Evolutionary conservation across 2,797 vertebrate species (phyloP), one percentile per base, ranked within the genome.

Genomic region (Thamnophis elegans): DNA sequence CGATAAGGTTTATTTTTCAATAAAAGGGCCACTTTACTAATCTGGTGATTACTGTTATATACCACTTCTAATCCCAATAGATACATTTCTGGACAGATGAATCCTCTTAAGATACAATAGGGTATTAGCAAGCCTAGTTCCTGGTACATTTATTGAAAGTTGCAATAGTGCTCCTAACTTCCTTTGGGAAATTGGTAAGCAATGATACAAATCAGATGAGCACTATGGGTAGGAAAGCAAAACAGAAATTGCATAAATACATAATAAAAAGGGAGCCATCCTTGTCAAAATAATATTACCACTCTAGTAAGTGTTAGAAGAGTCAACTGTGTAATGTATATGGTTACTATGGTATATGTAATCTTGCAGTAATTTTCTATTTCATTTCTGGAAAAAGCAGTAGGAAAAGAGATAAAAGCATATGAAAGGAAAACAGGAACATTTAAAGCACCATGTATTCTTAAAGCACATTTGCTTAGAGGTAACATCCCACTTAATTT

Each of bases 1-100:
- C 65, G 68, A 89, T 62, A 56, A 47, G 62, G 36, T 88, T 87
- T 82, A 55, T 55, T 89, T 92, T 93, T n/a, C 26, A 92, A 88
- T 90, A n/a, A 58, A 93, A 25, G 20, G 2, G 36, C 1, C 8
- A 18, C 10, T 95, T 94, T 92, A 42, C 88, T 85, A 65, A 92
- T 6, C 6, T 89, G 85, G 60, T 32, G 82, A 60, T 13, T 60
- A 14, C 1, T 93, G 58, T 78, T 88, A 5, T 58, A 58, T 59
- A 36, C 36, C 88, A 87, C 11, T 16, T 87, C 28, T 65, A 18
- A 82, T 89, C 25, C 90, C 54, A 90, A 92, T 51, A 54, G 87
- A 62, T 92, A 86, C 12, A 47, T 47, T 82, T 82, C 42, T 82
- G 42, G 42, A 47, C 32, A 82, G 78, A 82, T 47, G 42, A 47